Evolutionary conservation across 2,797 vertebrate genomes (phyloP).

Genomic region (Columba guinea): DNA sequence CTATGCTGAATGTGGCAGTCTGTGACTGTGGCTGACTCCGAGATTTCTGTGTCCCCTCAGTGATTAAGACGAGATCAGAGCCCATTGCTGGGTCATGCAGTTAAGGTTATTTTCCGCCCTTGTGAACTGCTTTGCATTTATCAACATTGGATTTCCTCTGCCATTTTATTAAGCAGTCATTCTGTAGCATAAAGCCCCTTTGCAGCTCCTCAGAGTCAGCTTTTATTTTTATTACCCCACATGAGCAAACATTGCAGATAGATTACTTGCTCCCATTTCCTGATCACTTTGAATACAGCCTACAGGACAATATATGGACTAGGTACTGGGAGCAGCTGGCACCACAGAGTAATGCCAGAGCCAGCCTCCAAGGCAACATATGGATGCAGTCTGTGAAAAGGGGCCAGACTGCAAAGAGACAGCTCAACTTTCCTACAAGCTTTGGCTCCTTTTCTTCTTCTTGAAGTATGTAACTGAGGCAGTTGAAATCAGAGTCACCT

Average conservation of each 20-base stretch:
- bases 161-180: background rate
- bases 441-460: background rate
- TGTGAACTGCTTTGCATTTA: conserved; percentile 1
- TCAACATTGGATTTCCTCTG: background rate
- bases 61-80: background rate
- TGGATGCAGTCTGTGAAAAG: background rate
- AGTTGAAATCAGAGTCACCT: background rate
- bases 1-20: background rate
- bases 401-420: background rate
- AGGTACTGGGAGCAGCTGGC: background rate
- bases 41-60: background rate
- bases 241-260: background rate
- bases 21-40: background rate
- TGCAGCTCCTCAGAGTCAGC: background rate
- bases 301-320: background rate
- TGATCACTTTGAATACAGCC: background rate
- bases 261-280: background rate
- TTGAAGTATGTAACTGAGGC: background rate
- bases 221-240: conserved; percentile 1
- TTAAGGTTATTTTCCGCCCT: background rate
- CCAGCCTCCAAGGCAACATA: background rate
- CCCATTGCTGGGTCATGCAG: background rate
- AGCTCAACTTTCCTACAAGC: background rate
- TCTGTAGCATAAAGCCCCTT: background rate
- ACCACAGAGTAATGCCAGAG: background rate